Conservation (phyloP, 2,797 vertebrate species). For the Fringilla coelebs region DNA sequence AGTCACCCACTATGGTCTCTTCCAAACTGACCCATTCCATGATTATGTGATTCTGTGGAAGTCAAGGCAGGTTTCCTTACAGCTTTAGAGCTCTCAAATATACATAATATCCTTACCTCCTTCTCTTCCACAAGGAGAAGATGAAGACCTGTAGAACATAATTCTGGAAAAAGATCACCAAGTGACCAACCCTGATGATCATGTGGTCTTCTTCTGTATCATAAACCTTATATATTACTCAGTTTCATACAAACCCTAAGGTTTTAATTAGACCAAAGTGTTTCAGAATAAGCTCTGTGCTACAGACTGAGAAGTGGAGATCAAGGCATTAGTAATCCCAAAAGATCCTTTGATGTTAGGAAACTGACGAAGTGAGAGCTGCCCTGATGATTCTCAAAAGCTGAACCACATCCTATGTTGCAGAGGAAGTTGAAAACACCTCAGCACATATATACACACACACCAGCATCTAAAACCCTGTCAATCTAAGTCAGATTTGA, state of each 20-base stretch:
- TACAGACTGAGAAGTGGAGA: slow-evolving; percentile 33
- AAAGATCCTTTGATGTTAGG: slow-evolving; percentile 39
- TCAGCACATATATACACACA: neutral
- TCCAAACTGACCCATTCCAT: neutral
- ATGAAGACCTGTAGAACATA: neutral
- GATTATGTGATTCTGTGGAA: neutral
- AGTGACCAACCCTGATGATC: neutral
- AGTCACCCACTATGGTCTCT: neutral
- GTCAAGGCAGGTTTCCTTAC: neutral
- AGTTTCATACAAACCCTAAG: neutral
- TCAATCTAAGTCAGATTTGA: neutral
- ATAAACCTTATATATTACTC: neutral
- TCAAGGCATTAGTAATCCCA: slow-evolving; percentile 45
- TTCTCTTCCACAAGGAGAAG: neutral
- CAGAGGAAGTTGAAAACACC: slow-evolving; percentile 39
- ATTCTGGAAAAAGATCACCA: neutral
- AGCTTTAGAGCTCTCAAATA: neutral
- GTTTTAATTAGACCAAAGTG: slow-evolving; percentile 43
- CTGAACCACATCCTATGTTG: neutral
- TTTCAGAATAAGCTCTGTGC: slow-evolving; percentile 11
- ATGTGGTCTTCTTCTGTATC: neutral
- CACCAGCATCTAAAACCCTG: neutral
- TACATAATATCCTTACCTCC: neutral
- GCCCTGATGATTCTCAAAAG: slow-evolving; percentile 36
- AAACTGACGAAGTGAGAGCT: slow-evolving; percentile 46